Evolutionary conservation across 2,113 vertebrate species (phyloP), one percentile per base, ranked within the genome.

Genomic region (Cygnus atratus): DNA sequence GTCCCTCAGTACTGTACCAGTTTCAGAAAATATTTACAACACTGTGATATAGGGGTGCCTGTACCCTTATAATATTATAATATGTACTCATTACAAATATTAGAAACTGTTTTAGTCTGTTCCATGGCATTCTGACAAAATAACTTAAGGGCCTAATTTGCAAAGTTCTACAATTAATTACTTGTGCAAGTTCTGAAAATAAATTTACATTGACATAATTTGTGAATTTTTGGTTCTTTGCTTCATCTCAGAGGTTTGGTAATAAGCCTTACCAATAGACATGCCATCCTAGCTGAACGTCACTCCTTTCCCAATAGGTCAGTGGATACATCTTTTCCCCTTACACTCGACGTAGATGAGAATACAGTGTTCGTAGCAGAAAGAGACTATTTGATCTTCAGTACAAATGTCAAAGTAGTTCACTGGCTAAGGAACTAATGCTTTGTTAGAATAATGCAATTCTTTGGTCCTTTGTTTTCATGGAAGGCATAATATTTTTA

Each of bases 251-350:
- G 95, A 97, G 97, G 97, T 98, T 98, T 98, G 97, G 97, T 98
- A 97, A 98, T 98, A 98, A 98, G 98, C 98, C 98, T 98, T 98
- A 97, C 97, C 98, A 97, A 95, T 97, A 98, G 98, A 97, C 88
- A 92, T 95, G 95, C 97, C 84, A 94, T 73, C 93, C 85, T 87
- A 96, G 95, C 94, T 93, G 92, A 94, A 83, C 83, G 25, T 95
- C 96, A 54, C 81, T 97, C 88, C 48, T 90, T 95, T 98, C 83
- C 96, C 97, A 91, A 71, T 59, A 67, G 33, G 74, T 91, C 72
- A 72, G 95, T 80, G 88, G 96, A 93, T 96, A 61, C 55, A 84
- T 55, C 54, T 90, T 92, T 92, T 77, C 93, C 89, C 92, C 88
- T 91, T 92, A 70, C 26, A 9, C 89, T 95, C 81, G 77, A 61